These are phyloP conservation scores for Bicyclus anynana DNA, from an alignment of 1,140 invertebrate species.

Conservation along the genomic window DNA sequence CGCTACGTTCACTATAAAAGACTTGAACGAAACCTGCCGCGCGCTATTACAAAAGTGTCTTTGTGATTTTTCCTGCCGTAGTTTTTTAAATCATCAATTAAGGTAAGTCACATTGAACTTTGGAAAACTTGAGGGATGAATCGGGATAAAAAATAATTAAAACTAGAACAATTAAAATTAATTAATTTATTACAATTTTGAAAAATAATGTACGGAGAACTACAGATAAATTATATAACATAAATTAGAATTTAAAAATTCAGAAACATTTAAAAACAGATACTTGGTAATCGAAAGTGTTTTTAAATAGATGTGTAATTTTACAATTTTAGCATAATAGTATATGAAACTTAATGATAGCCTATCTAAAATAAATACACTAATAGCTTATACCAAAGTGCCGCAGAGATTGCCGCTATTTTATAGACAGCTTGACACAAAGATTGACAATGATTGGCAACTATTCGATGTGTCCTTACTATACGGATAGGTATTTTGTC, in stretches of 20 bases:
- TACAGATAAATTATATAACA: too few species aligned
- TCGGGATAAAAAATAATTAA: constrained; percentile 27
- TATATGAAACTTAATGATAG: too few species aligned
- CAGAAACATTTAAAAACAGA: too few species aligned
- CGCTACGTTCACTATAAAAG: constrained; percentile 69
- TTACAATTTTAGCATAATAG: too few species aligned
- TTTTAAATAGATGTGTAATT: too few species aligned
- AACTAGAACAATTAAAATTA: constrained; percentile 13
- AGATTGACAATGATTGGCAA: constrained; percentile 16
- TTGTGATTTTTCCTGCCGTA: constrained; percentile 70
- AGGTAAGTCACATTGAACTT: constrained; percentile 59
- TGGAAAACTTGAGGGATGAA: constrained; percentile 39
- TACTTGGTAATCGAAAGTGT: too few species aligned
- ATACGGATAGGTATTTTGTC: constrained; percentile 34
- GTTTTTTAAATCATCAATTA: constrained; percentile 46
- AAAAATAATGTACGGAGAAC: too few species aligned
- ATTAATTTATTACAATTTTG: background rate
- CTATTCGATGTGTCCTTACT: constrained; percentile 27
- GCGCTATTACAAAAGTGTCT: constrained; percentile 73
- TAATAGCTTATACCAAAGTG: constrained; percentile 5
- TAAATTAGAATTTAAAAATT: too few species aligned
- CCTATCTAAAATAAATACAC: constrained; percentile 7
- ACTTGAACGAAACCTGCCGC: constrained; percentile 59
- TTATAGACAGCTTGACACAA: constrained; percentile 17
- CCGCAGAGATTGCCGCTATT: constrained; percentile 17